Base-by-base conservation (phyloP, 2,888 invertebrate species). In the Scaptodrosophila latifasciaeformis region DNA sequence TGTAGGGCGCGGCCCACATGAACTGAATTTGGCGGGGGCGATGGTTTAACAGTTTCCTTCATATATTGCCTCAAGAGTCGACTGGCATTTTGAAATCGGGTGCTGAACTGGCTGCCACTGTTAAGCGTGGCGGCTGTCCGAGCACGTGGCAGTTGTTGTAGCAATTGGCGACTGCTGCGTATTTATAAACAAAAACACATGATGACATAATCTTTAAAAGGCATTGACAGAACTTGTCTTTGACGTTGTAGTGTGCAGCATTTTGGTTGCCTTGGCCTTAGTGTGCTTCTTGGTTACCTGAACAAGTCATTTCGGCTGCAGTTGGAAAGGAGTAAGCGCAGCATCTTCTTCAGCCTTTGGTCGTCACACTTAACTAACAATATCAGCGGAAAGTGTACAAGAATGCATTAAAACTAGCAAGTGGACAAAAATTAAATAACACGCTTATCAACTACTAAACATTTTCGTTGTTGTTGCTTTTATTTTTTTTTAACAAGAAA, bases 261-360 rank as follows among this genome's bases (percentile, higher is more conserved):
- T 6, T 4, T 10, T 2, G 4, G 24, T 62, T 65, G 82, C 82
- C 83, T 81, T 3, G 24, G 49, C 9, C 7, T 27, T 34, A 35
- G n/a, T 10, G 30, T 15, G 40, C 47, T n/a, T 6, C 4, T 10
- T 2, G 4, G 24, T 62, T 65, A 83, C 82, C 83, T 81, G 57
- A 68, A 64, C 53, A 71, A 49, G 29, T 83, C 80, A 52, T 68
- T 65, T 49, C 75, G 76, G 56, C 63, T 62, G 69, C 82, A 82
- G 48, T 82, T 81, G 54, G 59, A 56, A 13, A 71, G 56, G 17
- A 82, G 62, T 52, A 82, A 63, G 53, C 83, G 82, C 55, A 82
- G 75, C 82, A 82, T 82, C 63, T 59, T 56, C 34, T n/a, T 45
- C 54, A 45, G 47, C 51, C 58, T 50, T 42, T 30, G 39, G 55